Evolutionary conservation across 1,140 invertebrate genomes (phyloP), one percentile per base, ranked within the genome.

Genomic region (Zaprionus capensis): DNA sequence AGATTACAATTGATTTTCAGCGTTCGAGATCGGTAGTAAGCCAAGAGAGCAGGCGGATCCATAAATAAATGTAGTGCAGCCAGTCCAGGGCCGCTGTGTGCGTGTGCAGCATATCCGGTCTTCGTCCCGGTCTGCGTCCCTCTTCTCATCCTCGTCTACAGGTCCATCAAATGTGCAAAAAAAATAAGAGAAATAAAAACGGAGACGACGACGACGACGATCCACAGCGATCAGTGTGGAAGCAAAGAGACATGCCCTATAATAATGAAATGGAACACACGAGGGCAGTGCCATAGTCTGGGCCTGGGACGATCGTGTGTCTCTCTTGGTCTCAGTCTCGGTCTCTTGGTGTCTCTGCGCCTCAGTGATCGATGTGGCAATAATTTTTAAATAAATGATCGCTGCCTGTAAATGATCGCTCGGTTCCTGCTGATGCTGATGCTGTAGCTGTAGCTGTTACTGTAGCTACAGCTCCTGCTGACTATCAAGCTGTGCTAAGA

Each of bases 351-450:
- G 70, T 75, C 71, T 86, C 67, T 79, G 78, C 49, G 69, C 49
- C 38, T 59, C 17, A 63, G 75, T 91, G 86, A 91, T 91, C 86
- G 87, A 91, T 91, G 86, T 91, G 90, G 86, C 83, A 91, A 91
- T 91, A 91, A 91, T 90, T 91, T 91, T 91, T 82, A 91, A 91
- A 91, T 91, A 91, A 91, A 91, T 88, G 86, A 91, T 91, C 83
- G 81, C 70, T 71, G 69, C 76, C 76, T 88, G 81, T 90, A 90
- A 88, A 84, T 90, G 84, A 90, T 84, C 78, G 70, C 75, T 71
- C 71, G 53, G 75, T 76, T 81, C 66, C 81, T 49, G 31, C 65
- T 46, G 57, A 24, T 20, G 34, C 36, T 26, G 61, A 12, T 4
- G 28, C 49, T 44, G 31, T 5, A 41, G 12, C 36, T 9, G n/a